A percentile compares a stretch with the other conserved stretches of the same genome.
Conservation (phyloP, 2,888 invertebrate genomes). For the Caenorhabditis uteleia region DNA sequence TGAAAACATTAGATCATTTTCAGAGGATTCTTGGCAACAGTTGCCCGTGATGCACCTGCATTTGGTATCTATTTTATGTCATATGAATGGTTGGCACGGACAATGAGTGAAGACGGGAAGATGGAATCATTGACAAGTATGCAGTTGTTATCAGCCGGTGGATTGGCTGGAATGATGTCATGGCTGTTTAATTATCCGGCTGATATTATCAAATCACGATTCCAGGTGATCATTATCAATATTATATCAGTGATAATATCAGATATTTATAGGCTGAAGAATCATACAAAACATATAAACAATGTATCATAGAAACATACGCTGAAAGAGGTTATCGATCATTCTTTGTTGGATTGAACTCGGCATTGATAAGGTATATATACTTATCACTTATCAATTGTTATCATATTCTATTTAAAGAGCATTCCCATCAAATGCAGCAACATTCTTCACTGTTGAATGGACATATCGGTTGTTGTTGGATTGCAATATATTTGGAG, state of each 20-base stretch:
- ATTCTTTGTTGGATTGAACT: constrained; percentile 73
- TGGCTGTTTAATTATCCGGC: constrained; percentile 87
- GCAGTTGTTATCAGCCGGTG: constrained; percentile 83
- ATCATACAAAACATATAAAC: constrained; percentile 75
- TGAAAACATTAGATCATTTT: constrained; percentile 10
- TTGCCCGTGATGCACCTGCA: constrained; percentile 82
- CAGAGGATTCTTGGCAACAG: constrained; percentile 62
- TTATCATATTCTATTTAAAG: constrained; percentile 70
- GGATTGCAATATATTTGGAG: constrained; percentile 51
- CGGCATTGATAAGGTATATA: constrained; percentile 60
- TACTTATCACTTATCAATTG: constrained; percentile 1
- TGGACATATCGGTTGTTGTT: constrained; percentile 67
- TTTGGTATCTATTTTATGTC: constrained; percentile 85
- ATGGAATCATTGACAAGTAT: constrained; percentile 74
- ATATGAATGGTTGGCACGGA: constrained; percentile 77
- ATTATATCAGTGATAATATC: background rate
- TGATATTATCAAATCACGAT: constrained; percentile 86
- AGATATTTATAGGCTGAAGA: constrained; percentile 27
- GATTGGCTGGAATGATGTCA: constrained; percentile 81
- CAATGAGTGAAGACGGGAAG: constrained; percentile 60
- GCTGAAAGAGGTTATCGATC: constrained; percentile 78
- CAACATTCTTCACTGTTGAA: constrained; percentile 84
- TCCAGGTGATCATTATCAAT: constrained; percentile 75
- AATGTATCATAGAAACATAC: constrained; percentile 81
- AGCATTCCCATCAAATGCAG: constrained; percentile 91